These are phyloP conservation scores for Tragulus kanchil DNA, from an alignment of 2,113 vertebrate genomes.

Conservation along the genomic window DNA sequence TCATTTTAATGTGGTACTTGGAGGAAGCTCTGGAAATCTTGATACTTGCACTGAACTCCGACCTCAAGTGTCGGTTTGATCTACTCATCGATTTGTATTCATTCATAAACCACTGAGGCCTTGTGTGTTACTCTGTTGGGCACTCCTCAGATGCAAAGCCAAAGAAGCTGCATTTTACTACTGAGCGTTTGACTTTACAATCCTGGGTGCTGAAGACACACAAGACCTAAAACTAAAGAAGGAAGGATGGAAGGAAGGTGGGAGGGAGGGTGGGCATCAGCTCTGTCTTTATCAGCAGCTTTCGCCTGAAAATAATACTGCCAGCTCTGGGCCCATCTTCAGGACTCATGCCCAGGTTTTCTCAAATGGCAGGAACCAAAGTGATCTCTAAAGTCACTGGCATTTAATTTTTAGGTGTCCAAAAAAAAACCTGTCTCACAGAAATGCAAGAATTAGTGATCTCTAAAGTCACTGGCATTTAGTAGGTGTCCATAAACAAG, in stretches of 20 bases:
- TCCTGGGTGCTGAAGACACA: background rate
- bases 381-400: no score
- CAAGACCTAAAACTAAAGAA: background rate
- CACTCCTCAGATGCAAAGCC: background rate
- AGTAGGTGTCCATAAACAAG: background rate
- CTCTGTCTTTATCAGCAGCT: background rate
- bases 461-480: background rate
- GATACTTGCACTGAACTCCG: slow-evolving; percentile 19
- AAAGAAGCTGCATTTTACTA: background rate
- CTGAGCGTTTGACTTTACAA: background rate
- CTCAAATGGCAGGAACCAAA: no score
- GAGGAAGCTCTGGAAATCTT: background rate
- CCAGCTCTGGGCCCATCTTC: background rate
- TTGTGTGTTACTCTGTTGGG: background rate
- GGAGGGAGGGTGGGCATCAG: background rate
- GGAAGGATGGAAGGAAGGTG: background rate
- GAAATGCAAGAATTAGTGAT: background rate
- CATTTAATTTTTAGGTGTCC: no score
- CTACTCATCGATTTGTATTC: background rate
- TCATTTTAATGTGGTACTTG: background rate
- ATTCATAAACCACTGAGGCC: background rate
- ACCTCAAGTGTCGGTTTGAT: background rate
- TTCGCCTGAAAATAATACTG: background rate
- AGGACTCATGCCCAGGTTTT: background rate
- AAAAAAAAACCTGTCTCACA: background rate